Percentiles rank a stretch among this genome's conserved stretches.
These are phyloP conservation scores for Psammodynastes pulverulentus DNA, from an alignment of 2,113 vertebrate species.

Conservation along the genomic window DNA sequence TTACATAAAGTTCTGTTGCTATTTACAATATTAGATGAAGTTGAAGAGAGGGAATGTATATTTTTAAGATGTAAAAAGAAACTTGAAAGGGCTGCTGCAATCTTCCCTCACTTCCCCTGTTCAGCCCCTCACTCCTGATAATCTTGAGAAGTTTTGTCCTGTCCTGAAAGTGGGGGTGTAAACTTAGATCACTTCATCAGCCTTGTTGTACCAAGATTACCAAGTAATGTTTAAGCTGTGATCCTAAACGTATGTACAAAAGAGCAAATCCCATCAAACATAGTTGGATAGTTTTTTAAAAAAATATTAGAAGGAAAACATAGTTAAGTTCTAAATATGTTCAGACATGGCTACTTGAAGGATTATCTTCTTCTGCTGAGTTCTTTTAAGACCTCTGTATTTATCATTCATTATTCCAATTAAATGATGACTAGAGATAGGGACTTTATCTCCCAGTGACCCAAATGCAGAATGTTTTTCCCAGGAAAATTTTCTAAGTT, in stretches of 20 bases:
- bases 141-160: neutral
- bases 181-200: neutral
- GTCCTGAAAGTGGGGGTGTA: neutral
- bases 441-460: neutral
- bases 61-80: neutral
- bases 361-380: neutral
- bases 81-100: neutral
- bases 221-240: neutral
- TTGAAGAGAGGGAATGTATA: neutral
- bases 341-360: neutral
- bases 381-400: neutral
- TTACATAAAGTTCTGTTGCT: neutral
- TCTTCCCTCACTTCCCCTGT: neutral
- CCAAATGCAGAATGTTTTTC: neutral
- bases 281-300: neutral
- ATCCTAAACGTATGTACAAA: neutral
- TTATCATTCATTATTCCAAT: neutral
- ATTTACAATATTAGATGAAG: neutral
- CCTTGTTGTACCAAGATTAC: neutral
- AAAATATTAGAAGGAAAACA: neutral
- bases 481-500: neutral
- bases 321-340: neutral
- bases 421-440: neutral
- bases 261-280: neutral
- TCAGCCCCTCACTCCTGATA: neutral